phyloP scores from a whole-genome alignment of 2,797 vertebrate genomes.

The Sebastes iracundus region DNA sequence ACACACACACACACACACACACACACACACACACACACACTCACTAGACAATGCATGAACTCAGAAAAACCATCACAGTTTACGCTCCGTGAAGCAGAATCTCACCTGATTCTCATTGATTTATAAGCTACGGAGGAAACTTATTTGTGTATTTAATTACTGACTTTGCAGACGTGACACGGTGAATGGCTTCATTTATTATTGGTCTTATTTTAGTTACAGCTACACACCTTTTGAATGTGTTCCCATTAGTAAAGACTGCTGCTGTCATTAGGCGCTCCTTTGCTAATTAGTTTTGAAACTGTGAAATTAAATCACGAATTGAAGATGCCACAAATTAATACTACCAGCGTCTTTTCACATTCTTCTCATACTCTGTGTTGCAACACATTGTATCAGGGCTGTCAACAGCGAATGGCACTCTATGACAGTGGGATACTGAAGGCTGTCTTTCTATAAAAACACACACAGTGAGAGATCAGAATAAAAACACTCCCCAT shows the following conservation, averaged over 20 bases:
- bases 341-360: constrained; percentile 17
- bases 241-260: not conserved
- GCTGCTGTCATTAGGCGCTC: not conserved
- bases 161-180: not conserved
- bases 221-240: not conserved
- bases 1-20: constrained; percentile 38
- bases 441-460: not conserved
- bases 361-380: not conserved
- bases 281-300: constrained; percentile 36
- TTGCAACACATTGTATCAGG: constrained; percentile 3
- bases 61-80: not conserved
- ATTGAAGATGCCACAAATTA: constrained; percentile 28
- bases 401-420: constrained; percentile 12
- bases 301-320: constrained; percentile 40
- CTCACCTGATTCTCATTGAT: not conserved
- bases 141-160: not conserved
- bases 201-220: not conserved
- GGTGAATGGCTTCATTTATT: not conserved
- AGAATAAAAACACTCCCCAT: not conserved
- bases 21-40: no score
- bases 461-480: not conserved
- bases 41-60: not conserved
- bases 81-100: not conserved
- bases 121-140: not conserved
- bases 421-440: not conserved